phyloP scores from a whole-genome alignment of 2,888 invertebrate genomes.

The Leucophenga maculata region DNA sequence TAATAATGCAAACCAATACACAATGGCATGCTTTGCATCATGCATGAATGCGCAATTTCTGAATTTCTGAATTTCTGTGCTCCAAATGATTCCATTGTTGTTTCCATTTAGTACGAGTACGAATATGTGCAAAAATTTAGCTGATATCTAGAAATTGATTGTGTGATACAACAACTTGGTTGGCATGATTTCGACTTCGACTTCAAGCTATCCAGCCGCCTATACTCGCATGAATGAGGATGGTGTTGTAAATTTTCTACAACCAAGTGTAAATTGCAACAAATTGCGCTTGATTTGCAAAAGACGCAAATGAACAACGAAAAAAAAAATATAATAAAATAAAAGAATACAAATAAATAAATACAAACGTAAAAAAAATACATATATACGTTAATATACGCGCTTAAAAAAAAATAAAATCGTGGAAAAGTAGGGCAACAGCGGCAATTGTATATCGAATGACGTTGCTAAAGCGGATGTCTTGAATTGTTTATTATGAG shows the following conservation, averaged over 20 bases:
- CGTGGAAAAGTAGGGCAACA: constrained; percentile 2
- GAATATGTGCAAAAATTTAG: no score
- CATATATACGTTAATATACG: neutral
- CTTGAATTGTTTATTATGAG: no score
- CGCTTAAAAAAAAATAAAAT: neutral
- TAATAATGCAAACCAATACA: no score
- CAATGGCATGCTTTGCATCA: no score
- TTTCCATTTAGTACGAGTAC: no score
- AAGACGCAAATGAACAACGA: constrained; percentile 1
- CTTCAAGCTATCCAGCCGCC: neutral
- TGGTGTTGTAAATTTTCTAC: neutral
- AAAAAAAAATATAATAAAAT: no score
- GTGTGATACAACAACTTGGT: no score
- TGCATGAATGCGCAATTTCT: no score
- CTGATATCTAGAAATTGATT: no score
- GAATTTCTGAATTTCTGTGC: no score
- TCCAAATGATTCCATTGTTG: no score
- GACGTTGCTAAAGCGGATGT: neutral
- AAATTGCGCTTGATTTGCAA: constrained; percentile 6
- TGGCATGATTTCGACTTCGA: neutral
- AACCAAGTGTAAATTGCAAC: constrained; percentile 3
- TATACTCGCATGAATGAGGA: no score
- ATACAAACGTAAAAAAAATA: neutral
- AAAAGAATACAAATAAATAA: neutral
- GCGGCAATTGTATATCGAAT: neutral